Percentiles rank a stretch among this genome's conserved stretches.
phyloP scores from a whole-genome alignment of 2,113 vertebrate genomes.

The Megalops atlanticus region DNA sequence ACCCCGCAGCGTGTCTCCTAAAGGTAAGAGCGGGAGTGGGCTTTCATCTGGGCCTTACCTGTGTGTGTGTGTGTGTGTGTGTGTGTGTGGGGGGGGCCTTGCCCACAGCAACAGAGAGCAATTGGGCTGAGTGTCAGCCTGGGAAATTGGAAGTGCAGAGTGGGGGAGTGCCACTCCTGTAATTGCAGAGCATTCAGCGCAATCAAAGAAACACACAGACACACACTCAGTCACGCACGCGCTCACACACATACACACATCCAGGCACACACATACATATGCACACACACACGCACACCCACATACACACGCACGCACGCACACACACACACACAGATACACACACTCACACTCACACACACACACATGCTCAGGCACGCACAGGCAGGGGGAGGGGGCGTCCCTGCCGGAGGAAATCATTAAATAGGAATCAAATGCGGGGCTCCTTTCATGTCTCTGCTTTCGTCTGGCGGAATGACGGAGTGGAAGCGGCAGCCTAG shows the following conservation, averaged over 20 bases:
- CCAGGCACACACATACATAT: not conserved
- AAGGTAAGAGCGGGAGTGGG: slow-evolving; percentile 74
- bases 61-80: slow-evolving; percentile 31
- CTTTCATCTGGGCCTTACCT: no score
- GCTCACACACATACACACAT: slow-evolving; percentile 15
- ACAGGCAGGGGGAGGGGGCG: not conserved
- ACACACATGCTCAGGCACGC: not conserved
- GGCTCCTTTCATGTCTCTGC: not conserved
- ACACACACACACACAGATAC: not conserved
- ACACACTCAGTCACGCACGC: slow-evolving; percentile 12
- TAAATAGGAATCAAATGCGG: not conserved
- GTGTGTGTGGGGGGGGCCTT: no score
- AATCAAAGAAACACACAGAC: not conserved
- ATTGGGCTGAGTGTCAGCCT: no score
- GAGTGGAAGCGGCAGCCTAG: not conserved
- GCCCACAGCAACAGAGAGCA: no score
- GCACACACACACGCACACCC: not conserved
- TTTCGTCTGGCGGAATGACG: not conserved
- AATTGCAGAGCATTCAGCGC: not conserved
- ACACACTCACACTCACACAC: not conserved
- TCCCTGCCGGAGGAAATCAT: not conserved
- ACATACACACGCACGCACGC: not conserved
- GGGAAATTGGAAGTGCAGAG: not conserved
- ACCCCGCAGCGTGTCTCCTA: slow-evolving; percentile 86
- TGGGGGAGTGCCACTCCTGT: not conserved